A percentile compares a stretch with the other conserved stretches of the same genome.
Conservation (phyloP, 2,797 vertebrate genomes). For the Mionectes olivaceus region DNA sequence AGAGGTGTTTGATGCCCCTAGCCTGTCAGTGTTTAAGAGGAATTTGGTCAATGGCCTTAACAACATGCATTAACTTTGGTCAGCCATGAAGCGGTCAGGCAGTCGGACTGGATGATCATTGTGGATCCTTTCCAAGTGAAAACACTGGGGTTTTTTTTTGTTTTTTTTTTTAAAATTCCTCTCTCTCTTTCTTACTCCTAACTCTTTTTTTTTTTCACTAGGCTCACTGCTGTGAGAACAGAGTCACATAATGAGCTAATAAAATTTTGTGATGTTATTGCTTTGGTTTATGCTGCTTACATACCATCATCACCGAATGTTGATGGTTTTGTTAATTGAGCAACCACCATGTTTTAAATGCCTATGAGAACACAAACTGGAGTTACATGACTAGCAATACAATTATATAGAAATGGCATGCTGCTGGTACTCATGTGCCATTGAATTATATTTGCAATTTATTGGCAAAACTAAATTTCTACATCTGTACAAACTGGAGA, state of each 20-base stretch:
- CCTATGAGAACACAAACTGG: not conserved
- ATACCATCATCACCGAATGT: not conserved
- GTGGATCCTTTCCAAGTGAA: not conserved
- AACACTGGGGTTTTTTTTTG: not conserved
- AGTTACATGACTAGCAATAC: not conserved
- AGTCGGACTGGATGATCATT: accelerated
- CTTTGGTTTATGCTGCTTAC: not conserved
- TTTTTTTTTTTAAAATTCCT: not conserved
- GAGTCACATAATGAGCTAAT: not conserved
- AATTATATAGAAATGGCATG: not conserved
- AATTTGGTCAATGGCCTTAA: not conserved
- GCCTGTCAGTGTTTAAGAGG: not conserved
- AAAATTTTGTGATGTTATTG: not conserved
- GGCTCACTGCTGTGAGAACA: not conserved
- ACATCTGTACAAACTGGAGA: not conserved
- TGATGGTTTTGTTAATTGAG: not conserved
- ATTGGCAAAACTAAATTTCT: not conserved
- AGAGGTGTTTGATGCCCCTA: accelerated
- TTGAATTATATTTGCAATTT: not conserved
- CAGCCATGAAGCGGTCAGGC: not conserved
- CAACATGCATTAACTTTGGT: not conserved
- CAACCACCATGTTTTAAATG: not conserved
- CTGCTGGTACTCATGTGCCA: accelerated
- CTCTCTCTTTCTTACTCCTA: not conserved
- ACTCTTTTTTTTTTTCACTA: not conserved